Evolutionary conservation across 2,888 invertebrate genomes (phyloP), one percentile per base, ranked within the genome.

Genomic region (Gymnocheta viridis): DNA sequence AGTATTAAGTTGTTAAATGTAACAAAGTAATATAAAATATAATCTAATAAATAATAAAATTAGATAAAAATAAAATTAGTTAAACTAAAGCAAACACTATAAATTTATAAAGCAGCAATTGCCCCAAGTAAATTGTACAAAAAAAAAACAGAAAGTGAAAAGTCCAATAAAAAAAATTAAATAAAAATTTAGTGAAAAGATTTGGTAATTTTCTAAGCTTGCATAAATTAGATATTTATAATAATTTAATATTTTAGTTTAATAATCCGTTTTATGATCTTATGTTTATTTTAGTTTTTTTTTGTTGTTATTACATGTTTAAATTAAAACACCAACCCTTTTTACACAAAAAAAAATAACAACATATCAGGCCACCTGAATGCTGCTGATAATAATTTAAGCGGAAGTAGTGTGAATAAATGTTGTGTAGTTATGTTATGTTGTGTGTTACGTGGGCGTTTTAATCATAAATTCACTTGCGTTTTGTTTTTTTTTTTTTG

Each of bases 121-220:
- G 47, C 44, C 66, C 62, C 29, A 73, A 73, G 81, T 56, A 78
- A 81, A 77, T 84, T 77, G 82, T 77, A 73, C 60, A 82, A 81
- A 76, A 81, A 70, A 35, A 58, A 27, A 38, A 47, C 58, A 64
- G 38, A 78, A 29, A 78, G 17, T 5, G 4, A 62, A 19, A 62
- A 6, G 47, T 7, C 14, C 24, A 5, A 69, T 24, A 47, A 67
- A 41, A 58, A 58, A 58, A 2, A 38, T 17, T 22, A 51, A 60
- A n/a, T n/a, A n/a, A 47, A 67, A 58, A 38, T 14, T 0, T 19
- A 19, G 4, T 17, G 19, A 14, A 49, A 29, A 14, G 44, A 19
- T 38, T 49, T 47, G 22, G 22, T 66, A 0, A 7, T 38, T 14
- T 44, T 12, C 1, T n/a, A 24, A 22, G 41, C 56, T 69, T 27